Conservation (phyloP, 2,888 invertebrate genomes). For the Thalpophila matura region DNA sequence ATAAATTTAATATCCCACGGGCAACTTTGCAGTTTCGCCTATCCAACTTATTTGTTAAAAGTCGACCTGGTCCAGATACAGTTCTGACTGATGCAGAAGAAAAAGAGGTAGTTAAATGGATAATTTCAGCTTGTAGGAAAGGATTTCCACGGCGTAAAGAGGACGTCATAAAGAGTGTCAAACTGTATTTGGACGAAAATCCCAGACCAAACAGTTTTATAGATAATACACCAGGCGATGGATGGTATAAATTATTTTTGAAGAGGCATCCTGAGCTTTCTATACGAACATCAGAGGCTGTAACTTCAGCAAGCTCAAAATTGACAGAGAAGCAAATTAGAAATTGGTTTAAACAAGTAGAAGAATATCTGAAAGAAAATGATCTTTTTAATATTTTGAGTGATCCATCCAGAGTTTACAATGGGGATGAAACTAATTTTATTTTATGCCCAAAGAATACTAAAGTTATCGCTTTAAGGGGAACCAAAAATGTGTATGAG, state of each 20-base stretch:
- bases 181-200: conserved; percentile 33
- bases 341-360: conserved; percentile 55
- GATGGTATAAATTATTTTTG: conserved; percentile 52
- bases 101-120: conserved; percentile 50
- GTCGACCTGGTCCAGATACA: conserved; percentile 53
- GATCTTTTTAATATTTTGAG: conserved; percentile 49
- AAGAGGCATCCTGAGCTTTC: conserved; percentile 49
- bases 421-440: conserved; percentile 58
- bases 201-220: conserved; percentile 44
- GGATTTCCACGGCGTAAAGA: conserved; percentile 53
- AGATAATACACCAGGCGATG: conserved; percentile 48
- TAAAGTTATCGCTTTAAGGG: conserved; percentile 33
- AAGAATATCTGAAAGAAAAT: conserved; percentile 55
- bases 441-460: conserved; percentile 54
- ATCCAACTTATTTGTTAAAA: conserved; percentile 44
- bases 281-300: conserved; percentile 51
- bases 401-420: conserved; percentile 54
- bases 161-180: conserved; percentile 41
- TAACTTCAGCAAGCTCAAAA: conserved; percentile 53
- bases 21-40: conserved; percentile 56
- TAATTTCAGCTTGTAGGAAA: conserved; percentile 47
- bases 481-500: conserved; percentile 12
- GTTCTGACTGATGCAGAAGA: conserved; percentile 50
- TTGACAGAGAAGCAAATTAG: conserved; percentile 55
- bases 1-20: conserved; percentile 50